Base-by-base conservation (phyloP, 2,888 invertebrate genomes). In the Synanthedon formicaeformis region DNA sequence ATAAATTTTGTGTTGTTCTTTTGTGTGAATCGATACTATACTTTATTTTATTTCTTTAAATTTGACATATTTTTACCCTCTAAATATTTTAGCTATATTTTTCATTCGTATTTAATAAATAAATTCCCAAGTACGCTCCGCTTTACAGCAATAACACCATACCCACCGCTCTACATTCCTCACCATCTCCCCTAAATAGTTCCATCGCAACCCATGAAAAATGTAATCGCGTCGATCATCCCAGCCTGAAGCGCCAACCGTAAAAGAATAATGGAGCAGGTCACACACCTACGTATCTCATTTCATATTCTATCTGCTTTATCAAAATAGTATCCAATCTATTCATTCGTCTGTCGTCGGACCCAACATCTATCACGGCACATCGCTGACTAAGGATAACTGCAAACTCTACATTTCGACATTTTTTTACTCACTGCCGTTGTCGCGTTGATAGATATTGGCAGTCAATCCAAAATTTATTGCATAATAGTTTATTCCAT, bases 171-270 rank as follows among this genome's bases (percentile, higher is more conserved):
- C 45, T 45, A 45, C 45, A 45, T 45, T 45, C 45, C 45, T 45
- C 14, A 14, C 45, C 45, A 45, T 14, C 65, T 34, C 66, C 65
- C 65, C 56, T 61, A 69, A 70, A 71, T 71, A 72, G 73, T 71
- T 73, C 65, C 66, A 68, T 71, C 69, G 69, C 66, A 63, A 65
- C 60, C 65, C 64, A 68, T 75, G 75, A 80, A 75, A 79, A 73
- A 78, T 80, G 74, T 74, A 68, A 71, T 67, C 60, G 60, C 69
- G 73, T 75, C 69, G 59, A 71, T 78, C 76, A 78, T 68, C 64
- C 59, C 60, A 56, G 54, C 58, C 62, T 63, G 60, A 63, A 58
- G 63, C 60, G 64, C 57, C 55, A 64, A 62, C 66, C 65, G 65
- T 68, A 69, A 66, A 69, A 66, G 71, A 75, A 68, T 67, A 62